A percentile compares a stretch with the other conserved stretches of the same genome.
Conservation (phyloP, 2,797 vertebrate species). For the Mormyrus proboscirostris region DNA sequence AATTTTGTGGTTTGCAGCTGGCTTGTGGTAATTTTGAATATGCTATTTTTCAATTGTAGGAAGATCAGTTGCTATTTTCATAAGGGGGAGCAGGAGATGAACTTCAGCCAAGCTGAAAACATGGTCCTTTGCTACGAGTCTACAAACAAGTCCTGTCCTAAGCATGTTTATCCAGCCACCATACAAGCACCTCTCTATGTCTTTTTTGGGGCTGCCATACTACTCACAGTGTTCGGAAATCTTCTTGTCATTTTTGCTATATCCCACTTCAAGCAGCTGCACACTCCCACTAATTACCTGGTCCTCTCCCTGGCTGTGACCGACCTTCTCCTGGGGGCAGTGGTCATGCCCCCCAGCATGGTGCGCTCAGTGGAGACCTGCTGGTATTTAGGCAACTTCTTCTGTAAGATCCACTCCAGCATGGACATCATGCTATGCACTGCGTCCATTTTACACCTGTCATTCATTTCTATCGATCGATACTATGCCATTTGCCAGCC, state of each 20-base stretch:
- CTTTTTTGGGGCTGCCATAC: conserved; percentile 47
- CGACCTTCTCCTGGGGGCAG: conserved; percentile 67
- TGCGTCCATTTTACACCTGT: conserved; percentile 72
- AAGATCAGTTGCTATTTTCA: background rate
- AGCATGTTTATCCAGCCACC: conserved; percentile 23
- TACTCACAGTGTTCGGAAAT: conserved; percentile 67
- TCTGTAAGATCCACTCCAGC: conserved; percentile 73
- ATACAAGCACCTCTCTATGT: conserved; percentile 31
- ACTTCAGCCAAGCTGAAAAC: conserved; percentile 12
- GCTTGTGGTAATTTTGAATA: background rate
- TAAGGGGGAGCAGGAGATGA: background rate
- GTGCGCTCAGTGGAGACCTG: conserved; percentile 64
- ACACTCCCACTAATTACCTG: conserved; percentile 73
- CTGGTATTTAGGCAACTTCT: conserved; percentile 69
- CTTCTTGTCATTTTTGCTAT: conserved; percentile 74
- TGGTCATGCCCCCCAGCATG: conserved; percentile 74
- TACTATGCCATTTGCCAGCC: conserved; percentile 72
- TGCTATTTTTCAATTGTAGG: background rate
- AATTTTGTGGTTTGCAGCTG: background rate
- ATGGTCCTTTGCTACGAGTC: conserved; percentile 9
- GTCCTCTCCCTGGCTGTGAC: conserved; percentile 72
- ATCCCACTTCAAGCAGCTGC: conserved; percentile 78
- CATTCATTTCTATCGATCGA: conserved; percentile 70
- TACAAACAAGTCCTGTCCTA: conserved; percentile 43
- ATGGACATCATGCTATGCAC: conserved; percentile 66